phyloP scores from a whole-genome alignment of 2,797 vertebrate genomes.

The Microctenopoma lineatum region DNA sequence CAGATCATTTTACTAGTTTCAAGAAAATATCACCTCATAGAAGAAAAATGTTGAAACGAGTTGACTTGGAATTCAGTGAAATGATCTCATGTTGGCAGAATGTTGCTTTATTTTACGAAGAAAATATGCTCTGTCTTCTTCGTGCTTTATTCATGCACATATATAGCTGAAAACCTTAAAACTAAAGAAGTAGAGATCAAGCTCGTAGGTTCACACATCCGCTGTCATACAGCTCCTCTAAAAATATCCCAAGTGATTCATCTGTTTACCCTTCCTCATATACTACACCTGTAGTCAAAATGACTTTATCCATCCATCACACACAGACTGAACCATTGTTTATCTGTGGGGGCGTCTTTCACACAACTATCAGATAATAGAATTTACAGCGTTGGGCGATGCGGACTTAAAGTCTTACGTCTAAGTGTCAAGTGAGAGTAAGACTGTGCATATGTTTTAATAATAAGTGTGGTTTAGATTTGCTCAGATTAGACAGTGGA shows the following conservation, averaged over 20 bases:
- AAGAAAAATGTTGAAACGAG: slow-evolving; percentile 31
- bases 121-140: slow-evolving; percentile 2
- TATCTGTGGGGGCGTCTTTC: slow-evolving; percentile 24
- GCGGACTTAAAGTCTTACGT: background rate
- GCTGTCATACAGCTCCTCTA: slow-evolving; percentile 2
- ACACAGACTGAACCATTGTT: slow-evolving; percentile 32
- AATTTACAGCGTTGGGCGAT: background rate
- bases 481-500: background rate
- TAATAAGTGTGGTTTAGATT: background rate
- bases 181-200: background rate
- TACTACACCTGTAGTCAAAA: slow-evolving; percentile 2
- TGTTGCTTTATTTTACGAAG: slow-evolving; percentile 30
- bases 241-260: slow-evolving; percentile 14
- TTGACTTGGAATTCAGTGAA: slow-evolving; percentile 24
- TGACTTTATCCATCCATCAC: slow-evolving; percentile 4
- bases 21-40: slow-evolving; percentile 24
- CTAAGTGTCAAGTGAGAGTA: background rate
- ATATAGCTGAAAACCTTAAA: slow-evolving; percentile 15
- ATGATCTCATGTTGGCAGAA: slow-evolving; percentile 50
- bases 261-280: slow-evolving; percentile 26
- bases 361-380: slow-evolving; percentile 1
- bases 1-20: slow-evolving; percentile 26
- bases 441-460: background rate
- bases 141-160: slow-evolving; percentile 11
- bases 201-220: background rate